Evolutionary conservation across 2,888 invertebrate genomes (phyloP).

Genomic region (Orchesella flavescens): DNA sequence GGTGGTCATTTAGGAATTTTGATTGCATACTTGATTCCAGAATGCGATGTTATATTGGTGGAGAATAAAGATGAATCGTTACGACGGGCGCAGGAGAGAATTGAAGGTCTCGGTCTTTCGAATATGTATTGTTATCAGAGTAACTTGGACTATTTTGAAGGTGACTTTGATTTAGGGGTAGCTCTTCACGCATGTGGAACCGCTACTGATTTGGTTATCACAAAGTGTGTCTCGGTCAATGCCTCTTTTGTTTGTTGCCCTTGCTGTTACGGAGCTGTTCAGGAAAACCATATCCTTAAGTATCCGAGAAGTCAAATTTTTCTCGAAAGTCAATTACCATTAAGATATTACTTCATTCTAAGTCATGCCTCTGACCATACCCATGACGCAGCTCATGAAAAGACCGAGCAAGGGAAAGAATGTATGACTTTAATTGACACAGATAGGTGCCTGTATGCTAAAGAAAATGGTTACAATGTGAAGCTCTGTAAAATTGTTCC

Average conservation of each 20-base stretch:
- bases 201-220: constrained; percentile 92
- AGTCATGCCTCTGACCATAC: constrained; percentile 95
- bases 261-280: constrained; percentile 93
- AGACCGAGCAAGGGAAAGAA: constrained; percentile 83
- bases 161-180: constrained; percentile 87
- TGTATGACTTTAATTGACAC: constrained; percentile 94
- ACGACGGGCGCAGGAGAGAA: constrained; percentile 82
- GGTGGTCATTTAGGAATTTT: constrained; percentile 94
- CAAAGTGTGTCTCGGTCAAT: constrained; percentile 82
- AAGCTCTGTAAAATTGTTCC: constrained; percentile 85
- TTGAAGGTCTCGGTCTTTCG: constrained; percentile 79
- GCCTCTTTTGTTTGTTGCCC: constrained; percentile 93
- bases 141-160: constrained; percentile 90
- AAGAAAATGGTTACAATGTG: constrained; percentile 84
- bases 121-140: constrained; percentile 89
- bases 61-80: constrained; percentile 95
- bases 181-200: constrained; percentile 95
- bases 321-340: constrained; percentile 67
- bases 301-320: constrained; percentile 84
- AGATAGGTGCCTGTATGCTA: constrained; percentile 85
- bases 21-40: constrained; percentile 85
- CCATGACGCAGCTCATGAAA: constrained; percentile 81
- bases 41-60: constrained; percentile 85
- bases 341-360: constrained; percentile 83
- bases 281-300: constrained; percentile 84